Conservation (phyloP, 2,888 invertebrate genomes). For the Eristalis pertinax region DNA sequence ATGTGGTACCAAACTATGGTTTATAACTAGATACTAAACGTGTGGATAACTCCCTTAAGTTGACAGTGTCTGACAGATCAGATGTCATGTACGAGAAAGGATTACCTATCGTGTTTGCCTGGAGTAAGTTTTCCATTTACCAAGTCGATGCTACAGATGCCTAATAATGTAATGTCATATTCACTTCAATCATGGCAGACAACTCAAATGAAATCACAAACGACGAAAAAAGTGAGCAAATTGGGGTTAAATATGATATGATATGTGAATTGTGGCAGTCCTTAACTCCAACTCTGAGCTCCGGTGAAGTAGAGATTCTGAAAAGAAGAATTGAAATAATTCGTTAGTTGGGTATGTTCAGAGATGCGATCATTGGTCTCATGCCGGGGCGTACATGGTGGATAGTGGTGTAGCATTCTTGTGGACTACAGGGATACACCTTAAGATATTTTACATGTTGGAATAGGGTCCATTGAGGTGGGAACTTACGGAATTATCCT, state of each 20-base stretch:
- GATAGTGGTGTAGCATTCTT: neutral
- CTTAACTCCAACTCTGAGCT: slow-evolving; percentile 63
- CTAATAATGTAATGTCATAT: too few species aligned
- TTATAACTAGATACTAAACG: too few species aligned
- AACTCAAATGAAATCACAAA: neutral
- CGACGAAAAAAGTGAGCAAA: neutral
- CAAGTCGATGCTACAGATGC: too few species aligned
- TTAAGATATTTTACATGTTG: neutral
- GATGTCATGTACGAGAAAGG: too few species aligned
- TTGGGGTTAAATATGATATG: neutral
- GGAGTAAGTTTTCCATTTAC: too few species aligned
- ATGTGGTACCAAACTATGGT: too few species aligned
- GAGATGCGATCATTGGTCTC: neutral
- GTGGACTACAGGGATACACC: neutral
- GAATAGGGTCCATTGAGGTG: neutral
- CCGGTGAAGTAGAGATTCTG: slow-evolving; percentile 65
- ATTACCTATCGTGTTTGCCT: too few species aligned
- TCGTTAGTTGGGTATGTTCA: neutral
- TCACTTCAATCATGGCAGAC: too few species aligned
- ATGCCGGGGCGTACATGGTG: neutral
- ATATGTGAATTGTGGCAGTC: neutral
- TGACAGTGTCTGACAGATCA: too few species aligned
- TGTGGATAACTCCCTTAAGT: too few species aligned
- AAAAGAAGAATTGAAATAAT: slow-evolving; percentile 48
- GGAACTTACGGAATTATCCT: neutral